Conservation (phyloP, 1,140 invertebrate species). For the Pemphigus obesinymphae region DNA sequence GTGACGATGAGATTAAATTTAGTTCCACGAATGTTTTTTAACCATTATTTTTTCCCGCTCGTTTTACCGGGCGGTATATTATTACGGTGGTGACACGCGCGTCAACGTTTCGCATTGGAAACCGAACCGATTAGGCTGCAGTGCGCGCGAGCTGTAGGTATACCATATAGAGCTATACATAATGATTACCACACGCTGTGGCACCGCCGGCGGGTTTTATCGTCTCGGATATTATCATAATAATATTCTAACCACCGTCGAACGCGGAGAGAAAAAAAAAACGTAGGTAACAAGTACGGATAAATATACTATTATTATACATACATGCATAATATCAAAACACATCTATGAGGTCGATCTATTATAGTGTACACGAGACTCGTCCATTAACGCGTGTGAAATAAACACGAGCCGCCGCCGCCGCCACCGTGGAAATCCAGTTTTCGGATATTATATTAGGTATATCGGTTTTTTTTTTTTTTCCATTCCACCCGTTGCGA, state of each 20-base stretch:
- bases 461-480: background rate
- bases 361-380: background rate
- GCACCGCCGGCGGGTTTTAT: background rate
- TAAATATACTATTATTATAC: too few species aligned
- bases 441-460: too few species aligned
- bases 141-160: too few species aligned
- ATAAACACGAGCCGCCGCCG: background rate
- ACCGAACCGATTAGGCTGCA: background rate
- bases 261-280: background rate
- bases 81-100: background rate
- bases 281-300: background rate
- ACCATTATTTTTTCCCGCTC: background rate
- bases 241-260: background rate
- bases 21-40: too few species aligned
- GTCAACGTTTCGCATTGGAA: background rate
- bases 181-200: background rate
- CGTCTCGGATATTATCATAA: too few species aligned
- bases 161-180: background rate
- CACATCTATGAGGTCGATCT: background rate
- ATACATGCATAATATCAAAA: background rate
- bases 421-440: constrained; percentile 17
- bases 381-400: constrained; percentile 15
- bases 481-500: background rate
- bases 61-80: too few species aligned
- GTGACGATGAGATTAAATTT: background rate